Base-by-base conservation (phyloP, 2,888 invertebrate genomes). In the Timandra comae region DNA sequence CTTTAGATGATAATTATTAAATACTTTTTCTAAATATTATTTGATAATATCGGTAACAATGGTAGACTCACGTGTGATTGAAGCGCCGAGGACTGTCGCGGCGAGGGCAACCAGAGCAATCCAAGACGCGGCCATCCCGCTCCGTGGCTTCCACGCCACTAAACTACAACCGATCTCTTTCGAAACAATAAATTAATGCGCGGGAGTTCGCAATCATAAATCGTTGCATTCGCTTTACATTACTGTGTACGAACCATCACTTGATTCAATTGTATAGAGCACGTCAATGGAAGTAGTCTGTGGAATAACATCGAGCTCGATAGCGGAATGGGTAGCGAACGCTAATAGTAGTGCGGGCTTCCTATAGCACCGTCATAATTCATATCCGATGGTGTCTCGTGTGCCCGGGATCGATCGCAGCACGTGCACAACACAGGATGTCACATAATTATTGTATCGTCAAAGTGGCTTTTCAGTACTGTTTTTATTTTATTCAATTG, bases 61-160 rank as follows among this genome's bases (percentile, higher is more conserved):
- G n/a, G n/a, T n/a, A n/a, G n/a, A 84, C 84, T 84, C 55, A 84
- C 84, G 77, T 56, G 73, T 63, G 43, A 85, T 76, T 7, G 81
- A 72, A 35, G 84, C 85, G 32, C 85, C 84, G 37, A 85, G 70
- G 21, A 70, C 80, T 21, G 78, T 74, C 30, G 75, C 74, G 33
- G 73, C 75, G 21, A 85, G 70, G 45, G 71, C 64, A 12, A 70
- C 56, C 50, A 80, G 68, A 6, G 74, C 72, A 54, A 68, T 67
- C 75, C 67, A 76, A 60, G 74, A 69, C 47, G 71, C 85, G 35
- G 71, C 82, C 85, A 85, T 85, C 66, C 46, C 51, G 30, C 48
- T 46, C 62, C 52, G 72, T 68, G 72, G 63, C 69, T 64, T 61
- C 52, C 68, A 66, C 63, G 69, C 76, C 76, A 85, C 84, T 82